Evolutionary conservation across 2,797 vertebrate genomes (phyloP).

Genomic region (Gymnothorax javanicus): DNA sequence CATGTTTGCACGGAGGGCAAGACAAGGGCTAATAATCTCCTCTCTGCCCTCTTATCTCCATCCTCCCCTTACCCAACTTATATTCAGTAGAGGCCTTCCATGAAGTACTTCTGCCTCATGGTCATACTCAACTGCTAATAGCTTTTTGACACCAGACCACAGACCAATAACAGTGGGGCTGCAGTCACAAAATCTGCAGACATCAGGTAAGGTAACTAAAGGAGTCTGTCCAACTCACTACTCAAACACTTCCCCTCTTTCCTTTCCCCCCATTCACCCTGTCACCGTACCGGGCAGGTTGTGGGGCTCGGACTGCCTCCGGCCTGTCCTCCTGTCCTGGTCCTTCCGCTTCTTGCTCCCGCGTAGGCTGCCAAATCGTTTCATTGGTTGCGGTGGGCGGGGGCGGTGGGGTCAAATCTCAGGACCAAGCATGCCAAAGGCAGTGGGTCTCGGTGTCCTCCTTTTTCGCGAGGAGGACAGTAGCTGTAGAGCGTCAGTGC

Average conservation of each 20-base stretch:
- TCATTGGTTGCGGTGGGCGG: slow-evolving; percentile 71
- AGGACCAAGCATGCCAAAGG: slow-evolving; percentile 61
- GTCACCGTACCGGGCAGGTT: slow-evolving; percentile 74
- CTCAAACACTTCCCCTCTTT: not conserved
- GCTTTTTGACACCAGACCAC: not conserved
- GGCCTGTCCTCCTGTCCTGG: slow-evolving; percentile 62
- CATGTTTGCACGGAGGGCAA: not conserved
- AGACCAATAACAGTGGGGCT: not conserved
- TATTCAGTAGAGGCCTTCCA: not conserved
- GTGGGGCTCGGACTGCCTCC: slow-evolving; percentile 77
- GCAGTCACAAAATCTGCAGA: not conserved
- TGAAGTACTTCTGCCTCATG: not conserved
- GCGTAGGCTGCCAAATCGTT: slow-evolving; percentile 83
- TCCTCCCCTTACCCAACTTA: not conserved
- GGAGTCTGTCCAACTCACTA: not conserved
- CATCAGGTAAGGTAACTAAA: not conserved
- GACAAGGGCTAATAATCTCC: not conserved
- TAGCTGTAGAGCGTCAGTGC: not conserved
- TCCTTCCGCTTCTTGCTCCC: slow-evolving; percentile 81
- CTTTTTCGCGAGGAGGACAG: slow-evolving; percentile 1
- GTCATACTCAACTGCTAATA: not conserved
- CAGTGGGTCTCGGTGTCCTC: slow-evolving; percentile 2
- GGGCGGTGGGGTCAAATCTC: not conserved
- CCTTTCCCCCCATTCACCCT: not conserved
- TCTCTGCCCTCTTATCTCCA: not conserved